Evolutionary conservation across 1,140 invertebrate species (phyloP).

Genomic region (Camponotus vicinus): DNA sequence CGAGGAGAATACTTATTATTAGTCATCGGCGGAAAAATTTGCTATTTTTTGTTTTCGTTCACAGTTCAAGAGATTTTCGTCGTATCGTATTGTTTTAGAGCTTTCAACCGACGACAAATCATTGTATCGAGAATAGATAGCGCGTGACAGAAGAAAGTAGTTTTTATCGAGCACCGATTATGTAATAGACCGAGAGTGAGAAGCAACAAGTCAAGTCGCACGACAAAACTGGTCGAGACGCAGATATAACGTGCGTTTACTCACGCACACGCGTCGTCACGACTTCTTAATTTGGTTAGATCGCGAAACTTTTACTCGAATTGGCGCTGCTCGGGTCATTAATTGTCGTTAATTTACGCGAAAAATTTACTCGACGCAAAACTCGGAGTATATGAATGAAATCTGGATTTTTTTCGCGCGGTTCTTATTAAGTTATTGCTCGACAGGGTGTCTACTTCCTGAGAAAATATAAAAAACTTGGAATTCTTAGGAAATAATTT

Average conservation of each 20-base stretch:
- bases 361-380: background rate
- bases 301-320: slow-evolving; percentile 70
- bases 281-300: slow-evolving; percentile 74
- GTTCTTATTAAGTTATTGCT: background rate
- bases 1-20: background rate
- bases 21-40: slow-evolving; percentile 27
- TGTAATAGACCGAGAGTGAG: slow-evolving; percentile 65
- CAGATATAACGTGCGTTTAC: slow-evolving; percentile 23
- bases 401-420: background rate
- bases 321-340: slow-evolving; percentile 49
- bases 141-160: slow-evolving; percentile 69
- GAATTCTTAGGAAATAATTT: no score
- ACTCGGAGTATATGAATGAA: background rate
- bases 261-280: slow-evolving; percentile 22
- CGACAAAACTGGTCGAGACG: slow-evolving; percentile 70
- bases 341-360: background rate
- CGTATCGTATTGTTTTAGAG: background rate
- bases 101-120: background rate
- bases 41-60: background rate
- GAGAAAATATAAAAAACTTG: no score
- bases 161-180: slow-evolving; percentile 71
- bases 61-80: no score
- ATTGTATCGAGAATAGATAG: background rate
- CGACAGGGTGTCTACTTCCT: no score
- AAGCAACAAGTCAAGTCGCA: slow-evolving; percentile 26